Base-by-base conservation (phyloP, 2,113 vertebrate genomes). In the Platanista minor region DNA sequence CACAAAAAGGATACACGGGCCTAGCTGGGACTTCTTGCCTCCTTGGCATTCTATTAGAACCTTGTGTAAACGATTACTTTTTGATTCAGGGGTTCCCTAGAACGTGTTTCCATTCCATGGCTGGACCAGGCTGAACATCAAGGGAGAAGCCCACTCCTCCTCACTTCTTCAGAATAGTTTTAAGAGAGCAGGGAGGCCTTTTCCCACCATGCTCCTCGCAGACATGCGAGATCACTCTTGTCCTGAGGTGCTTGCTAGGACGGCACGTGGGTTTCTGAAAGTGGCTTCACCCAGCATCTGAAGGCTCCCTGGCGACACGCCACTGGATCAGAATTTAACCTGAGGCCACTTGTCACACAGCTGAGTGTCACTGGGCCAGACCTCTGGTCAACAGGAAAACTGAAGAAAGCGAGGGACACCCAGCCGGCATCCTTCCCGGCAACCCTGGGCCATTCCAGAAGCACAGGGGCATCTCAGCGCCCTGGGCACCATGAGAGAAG, bases 31-130 rank as follows among this genome's bases (percentile, higher is more conserved):
- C 82, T 69, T 96, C 77, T 72, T 97, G 95, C 90, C 94, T 94
- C 97, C 64, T 71, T 85, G 94, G 96, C 89, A 96, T 97, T 98
- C 98, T 96, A 74, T 97, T 96, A 94, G 75, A 97, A 96, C 82
- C 75, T 96, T 81, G 23, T 95, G 93, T 97, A 97, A 97, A 90
- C 87, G 96, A 95, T 97, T 97, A 94, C 90, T 83, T 97, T 98
- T 98, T 98, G 95, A 98, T 98, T 97, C 96, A 97, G 97, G 97
- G 81, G 95, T 97, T 98, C 92, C 89, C 87, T 97, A 96, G 96
- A 97, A 94, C 94, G 87, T 89, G 96, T 95, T 97, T 97, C 91
- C 90, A 69, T 97, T 94, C 97, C 97, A 94, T 92, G 95, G 97
- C 97, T 93, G 75, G 97, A 93, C 93, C 87, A 97, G 95, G 97